Evolutionary conservation across 1,140 invertebrate species (phyloP).

Genomic region (Drosophila watanabei): DNA sequence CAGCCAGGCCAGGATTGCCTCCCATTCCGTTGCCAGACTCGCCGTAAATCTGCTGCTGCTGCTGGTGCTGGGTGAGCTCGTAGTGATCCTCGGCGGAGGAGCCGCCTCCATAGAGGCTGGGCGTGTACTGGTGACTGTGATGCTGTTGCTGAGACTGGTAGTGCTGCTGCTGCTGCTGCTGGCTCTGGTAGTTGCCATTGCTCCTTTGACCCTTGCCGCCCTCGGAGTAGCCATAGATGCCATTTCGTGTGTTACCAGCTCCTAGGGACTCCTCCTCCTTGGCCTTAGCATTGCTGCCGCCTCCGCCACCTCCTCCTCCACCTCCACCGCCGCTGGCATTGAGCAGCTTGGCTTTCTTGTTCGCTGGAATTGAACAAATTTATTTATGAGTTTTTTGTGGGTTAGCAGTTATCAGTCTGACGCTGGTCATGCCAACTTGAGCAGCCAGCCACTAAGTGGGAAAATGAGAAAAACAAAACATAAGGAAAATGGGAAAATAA

Average conservation of each 20-base stretch:
- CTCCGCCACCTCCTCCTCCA: background rate
- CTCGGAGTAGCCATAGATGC: constrained; percentile 63
- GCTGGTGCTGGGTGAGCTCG: constrained; percentile 67
- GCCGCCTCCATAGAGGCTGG: constrained; percentile 61
- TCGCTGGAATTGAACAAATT: constrained; percentile 85
- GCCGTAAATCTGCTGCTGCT: constrained; percentile 60
- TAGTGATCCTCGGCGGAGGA: constrained; percentile 79
- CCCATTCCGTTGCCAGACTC: constrained; percentile 15
- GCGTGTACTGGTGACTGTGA: constrained; percentile 45
- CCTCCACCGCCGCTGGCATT: constrained; percentile 56
- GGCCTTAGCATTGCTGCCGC: background rate
- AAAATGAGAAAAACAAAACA: constrained; percentile 2
- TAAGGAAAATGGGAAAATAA: background rate
- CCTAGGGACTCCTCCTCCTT: constrained; percentile 34
- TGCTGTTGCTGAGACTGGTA: constrained; percentile 35
- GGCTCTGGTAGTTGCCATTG: constrained; percentile 41
- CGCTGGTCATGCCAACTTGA: constrained; percentile 72
- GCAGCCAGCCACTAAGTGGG: constrained; percentile 21
- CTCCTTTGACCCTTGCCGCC: constrained; percentile 42
- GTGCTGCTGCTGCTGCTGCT: constrained; percentile 43
- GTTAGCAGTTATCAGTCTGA: constrained; percentile 65
- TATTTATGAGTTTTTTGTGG: constrained; percentile 75
- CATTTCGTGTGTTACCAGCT: constrained; percentile 3
- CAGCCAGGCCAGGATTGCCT: constrained; percentile 4
- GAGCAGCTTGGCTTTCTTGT: constrained; percentile 86